Evolutionary conservation across 2,113 vertebrate species (phyloP).

Genomic region (Tragulus kanchil): DNA sequence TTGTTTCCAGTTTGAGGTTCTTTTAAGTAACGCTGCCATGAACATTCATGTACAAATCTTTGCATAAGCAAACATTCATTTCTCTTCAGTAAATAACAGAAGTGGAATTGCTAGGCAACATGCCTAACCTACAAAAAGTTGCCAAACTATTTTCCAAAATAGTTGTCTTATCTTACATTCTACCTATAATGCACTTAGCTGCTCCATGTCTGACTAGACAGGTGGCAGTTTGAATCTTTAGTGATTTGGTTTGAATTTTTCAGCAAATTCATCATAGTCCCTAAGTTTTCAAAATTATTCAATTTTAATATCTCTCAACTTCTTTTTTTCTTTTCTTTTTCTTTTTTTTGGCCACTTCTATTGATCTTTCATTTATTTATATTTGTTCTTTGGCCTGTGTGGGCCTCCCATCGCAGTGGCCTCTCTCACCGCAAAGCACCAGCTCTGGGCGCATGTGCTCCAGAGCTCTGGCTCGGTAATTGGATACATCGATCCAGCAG

Average conservation of each 20-base stretch:
- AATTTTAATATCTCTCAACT: neutral
- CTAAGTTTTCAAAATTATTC: slow-evolving; percentile 12
- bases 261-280: neutral
- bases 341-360: too few relatives aligned
- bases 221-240: neutral
- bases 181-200: neutral
- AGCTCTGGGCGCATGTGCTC: too few relatives aligned
- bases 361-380: too few relatives aligned
- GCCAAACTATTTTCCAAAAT: neutral
- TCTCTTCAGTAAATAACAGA: neutral
- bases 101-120: neutral
- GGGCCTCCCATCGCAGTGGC: too few relatives aligned
- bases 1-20: neutral
- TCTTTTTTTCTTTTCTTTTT: neutral
- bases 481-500: too few relatives aligned
- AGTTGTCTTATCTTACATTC: neutral
- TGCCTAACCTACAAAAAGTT: neutral
- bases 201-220: neutral
- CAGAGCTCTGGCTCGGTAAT: too few relatives aligned
- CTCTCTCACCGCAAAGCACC: too few relatives aligned
- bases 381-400: too few relatives aligned
- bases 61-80: neutral
- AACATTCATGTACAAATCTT: neutral
- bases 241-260: neutral
- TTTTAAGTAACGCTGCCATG: neutral